These are phyloP conservation scores for Panopea generosa DNA, from an alignment of 2,888 invertebrate species.

Conservation along the genomic window DNA sequence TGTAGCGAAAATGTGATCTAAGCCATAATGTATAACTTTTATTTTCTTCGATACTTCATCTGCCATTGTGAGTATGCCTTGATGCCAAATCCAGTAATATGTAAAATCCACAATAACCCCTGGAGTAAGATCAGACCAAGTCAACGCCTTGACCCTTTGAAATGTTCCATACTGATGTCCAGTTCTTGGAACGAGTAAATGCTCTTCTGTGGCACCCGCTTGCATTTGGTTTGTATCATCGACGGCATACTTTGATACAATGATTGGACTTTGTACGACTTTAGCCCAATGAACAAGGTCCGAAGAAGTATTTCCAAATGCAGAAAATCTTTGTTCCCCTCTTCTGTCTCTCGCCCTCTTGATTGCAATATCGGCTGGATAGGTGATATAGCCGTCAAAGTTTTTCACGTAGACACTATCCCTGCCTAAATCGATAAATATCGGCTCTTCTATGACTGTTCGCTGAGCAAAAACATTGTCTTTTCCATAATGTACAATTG, in stretches of 20 bases:
- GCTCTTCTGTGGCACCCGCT: not conserved
- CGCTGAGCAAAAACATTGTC: conserved; percentile 11
- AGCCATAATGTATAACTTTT: conserved; percentile 53
- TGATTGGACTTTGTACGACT: conserved; percentile 31
- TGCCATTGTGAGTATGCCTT: conserved; percentile 15
- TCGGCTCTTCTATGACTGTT: conserved; percentile 26
- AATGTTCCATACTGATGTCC: conserved; percentile 18
- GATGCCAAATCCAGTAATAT: no score
- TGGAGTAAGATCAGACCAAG: conserved; percentile 33
- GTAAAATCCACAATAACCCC: conserved; percentile 40
- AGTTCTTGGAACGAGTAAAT: conserved; percentile 31
- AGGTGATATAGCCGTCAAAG: conserved; percentile 24
- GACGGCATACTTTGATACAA: conserved; percentile 4
- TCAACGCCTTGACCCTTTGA: conserved; percentile 14
- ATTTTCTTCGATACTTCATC: conserved; percentile 28
- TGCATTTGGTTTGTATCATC: no score
- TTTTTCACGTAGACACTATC: conserved; percentile 10
- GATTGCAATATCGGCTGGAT: conserved; percentile 17
- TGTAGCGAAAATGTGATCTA: conserved; percentile 31
- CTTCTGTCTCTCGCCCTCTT: conserved; percentile 24
- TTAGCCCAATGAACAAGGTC: conserved; percentile 46
- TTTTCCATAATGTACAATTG: conserved; percentile 32
- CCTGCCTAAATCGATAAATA: conserved; percentile 10
- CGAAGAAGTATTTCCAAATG: conserved; percentile 26
- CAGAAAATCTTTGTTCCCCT: conserved; percentile 26